Conservation (phyloP, 2,113 vertebrate genomes). For the Apodemus speciosus region DNA sequence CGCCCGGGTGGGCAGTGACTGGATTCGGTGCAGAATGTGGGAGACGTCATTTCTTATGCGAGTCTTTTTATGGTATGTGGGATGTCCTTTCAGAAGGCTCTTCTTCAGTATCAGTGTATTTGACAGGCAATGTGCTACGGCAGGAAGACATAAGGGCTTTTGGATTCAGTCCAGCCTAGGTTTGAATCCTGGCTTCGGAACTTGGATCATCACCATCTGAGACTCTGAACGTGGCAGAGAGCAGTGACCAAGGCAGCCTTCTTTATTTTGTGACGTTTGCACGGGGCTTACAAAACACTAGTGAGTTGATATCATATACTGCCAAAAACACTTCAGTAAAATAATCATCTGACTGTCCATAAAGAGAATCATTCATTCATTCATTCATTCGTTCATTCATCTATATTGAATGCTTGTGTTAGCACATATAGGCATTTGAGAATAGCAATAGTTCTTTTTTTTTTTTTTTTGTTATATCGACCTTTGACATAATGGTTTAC, state of each 20-base stretch:
- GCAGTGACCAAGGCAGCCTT: background rate
- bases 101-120: background rate
- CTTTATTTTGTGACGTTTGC: background rate
- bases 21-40: conserved; percentile 45
- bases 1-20: conserved; percentile 51
- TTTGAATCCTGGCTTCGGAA: background rate
- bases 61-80: conserved; percentile 67
- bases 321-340: background rate
- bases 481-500: background rate
- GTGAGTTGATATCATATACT: background rate
- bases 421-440: rapidly evolving
- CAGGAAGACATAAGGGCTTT: background rate
- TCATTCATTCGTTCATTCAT: background rate
- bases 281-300: background rate
- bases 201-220: background rate
- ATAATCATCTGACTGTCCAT: background rate
- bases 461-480: background rate
- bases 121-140: background rate
- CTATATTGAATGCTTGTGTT: background rate
- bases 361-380: background rate
- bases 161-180: background rate
- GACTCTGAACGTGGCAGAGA: background rate
- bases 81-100: conserved; percentile 47
- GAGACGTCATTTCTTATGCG: conserved; percentile 72
- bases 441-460: background rate